Evolutionary conservation across 2,797 vertebrate genomes (phyloP).

Genomic region (Okamejei kenojei): DNA sequence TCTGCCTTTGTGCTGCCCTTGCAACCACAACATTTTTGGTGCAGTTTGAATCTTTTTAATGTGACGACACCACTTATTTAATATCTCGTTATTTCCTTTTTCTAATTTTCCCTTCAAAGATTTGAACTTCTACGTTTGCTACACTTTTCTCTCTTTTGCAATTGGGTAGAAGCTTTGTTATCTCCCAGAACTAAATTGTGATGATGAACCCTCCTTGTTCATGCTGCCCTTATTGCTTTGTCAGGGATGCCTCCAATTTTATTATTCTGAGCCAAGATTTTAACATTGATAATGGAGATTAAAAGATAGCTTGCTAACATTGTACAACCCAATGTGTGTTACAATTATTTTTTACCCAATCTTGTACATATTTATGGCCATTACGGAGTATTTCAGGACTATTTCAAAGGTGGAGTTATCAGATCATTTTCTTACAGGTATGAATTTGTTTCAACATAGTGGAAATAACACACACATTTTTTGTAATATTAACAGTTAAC

Average conservation of each 20-base stretch:
- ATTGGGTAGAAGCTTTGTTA: no score
- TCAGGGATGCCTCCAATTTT: neutral
- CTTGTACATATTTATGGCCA: neutral
- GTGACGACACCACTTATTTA: no score
- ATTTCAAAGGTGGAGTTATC: neutral
- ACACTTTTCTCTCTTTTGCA: no score
- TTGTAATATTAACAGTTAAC: neutral
- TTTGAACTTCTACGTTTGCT: no score
- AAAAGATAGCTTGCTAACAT: neutral
- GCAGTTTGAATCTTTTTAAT: no score
- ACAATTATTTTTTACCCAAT: no score
- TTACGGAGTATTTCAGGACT: neutral
- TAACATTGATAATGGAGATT: neutral
- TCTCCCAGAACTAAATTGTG: neutral
- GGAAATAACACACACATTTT: neutral
- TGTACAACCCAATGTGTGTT: neutral
- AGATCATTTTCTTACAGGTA: neutral
- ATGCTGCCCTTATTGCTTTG: neutral
- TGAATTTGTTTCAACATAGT: neutral
- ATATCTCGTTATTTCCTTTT: no score
- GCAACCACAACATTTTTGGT: no score
- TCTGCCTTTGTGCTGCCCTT: no score
- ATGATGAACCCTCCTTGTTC: neutral
- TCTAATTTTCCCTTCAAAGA: no score
- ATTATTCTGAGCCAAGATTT: neutral